Evolutionary conservation across 2,797 vertebrate species (phyloP).

Genomic region (Acanthurus lineatus): DNA sequence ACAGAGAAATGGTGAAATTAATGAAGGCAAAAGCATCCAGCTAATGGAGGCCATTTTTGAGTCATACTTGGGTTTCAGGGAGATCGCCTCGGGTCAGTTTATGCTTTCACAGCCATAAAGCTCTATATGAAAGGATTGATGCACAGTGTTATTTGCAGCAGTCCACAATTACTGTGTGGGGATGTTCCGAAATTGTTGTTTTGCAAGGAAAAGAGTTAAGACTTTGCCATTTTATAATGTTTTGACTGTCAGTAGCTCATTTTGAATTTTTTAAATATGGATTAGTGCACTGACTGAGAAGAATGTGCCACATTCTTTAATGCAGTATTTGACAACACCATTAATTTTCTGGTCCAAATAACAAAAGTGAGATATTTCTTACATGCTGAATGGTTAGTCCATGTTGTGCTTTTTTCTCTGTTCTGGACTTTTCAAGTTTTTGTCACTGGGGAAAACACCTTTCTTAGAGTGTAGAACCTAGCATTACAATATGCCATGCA

Average conservation of each 20-base stretch:
- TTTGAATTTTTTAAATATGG: constrained; percentile 1
- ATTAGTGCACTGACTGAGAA: constrained; percentile 18
- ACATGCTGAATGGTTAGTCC: constrained; percentile 3
- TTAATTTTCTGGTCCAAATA: constrained; percentile 37
- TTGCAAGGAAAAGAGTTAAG: constrained; percentile 8
- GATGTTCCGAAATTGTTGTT: constrained; percentile 20
- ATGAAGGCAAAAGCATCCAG: constrained; percentile 68
- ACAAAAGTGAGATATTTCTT: not conserved
- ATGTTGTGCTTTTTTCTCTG: constrained; percentile 3
- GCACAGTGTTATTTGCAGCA: constrained; percentile 35
- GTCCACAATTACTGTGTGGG: constrained; percentile 33
- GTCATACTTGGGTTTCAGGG: constrained; percentile 52
- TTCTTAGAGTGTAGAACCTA: constrained; percentile 34
- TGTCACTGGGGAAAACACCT: constrained; percentile 17
- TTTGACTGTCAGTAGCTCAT: constrained; percentile 12
- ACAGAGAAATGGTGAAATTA: constrained; percentile 64
- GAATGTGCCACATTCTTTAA: constrained; percentile 10
- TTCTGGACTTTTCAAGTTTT: constrained; percentile 5
- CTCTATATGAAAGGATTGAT: constrained; percentile 31
- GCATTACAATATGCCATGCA: constrained; percentile 62
- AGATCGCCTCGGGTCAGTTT: constrained; percentile 47
- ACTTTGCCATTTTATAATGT: constrained; percentile 10
- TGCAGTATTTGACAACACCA: constrained; percentile 14
- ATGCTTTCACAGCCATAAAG: constrained; percentile 40
- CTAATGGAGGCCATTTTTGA: constrained; percentile 73